Evolutionary conservation across 2,113 vertebrate genomes (phyloP), one percentile per base, ranked within the genome.

Genomic region (Pygoscelis antarcticus): DNA sequence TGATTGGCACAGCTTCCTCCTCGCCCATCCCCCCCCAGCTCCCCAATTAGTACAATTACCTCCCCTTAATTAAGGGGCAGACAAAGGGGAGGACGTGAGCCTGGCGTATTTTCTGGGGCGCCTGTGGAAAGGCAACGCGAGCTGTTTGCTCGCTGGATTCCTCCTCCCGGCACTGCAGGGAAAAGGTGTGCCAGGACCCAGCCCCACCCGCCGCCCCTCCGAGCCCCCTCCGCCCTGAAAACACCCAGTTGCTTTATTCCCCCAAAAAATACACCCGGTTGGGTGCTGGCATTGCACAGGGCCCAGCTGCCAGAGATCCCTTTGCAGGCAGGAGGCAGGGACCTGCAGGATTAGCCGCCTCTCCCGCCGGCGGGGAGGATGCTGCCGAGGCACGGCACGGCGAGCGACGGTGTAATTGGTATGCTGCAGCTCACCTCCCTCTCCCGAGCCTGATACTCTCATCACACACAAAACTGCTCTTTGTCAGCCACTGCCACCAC

Each of bases 401-500:
- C 49, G 32, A 87, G 80, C 71, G 23, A 42, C 32, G 65, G 76
- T 80, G 84, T 81, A 27, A 93, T 58, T 95, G 90, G 93, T 96
- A 93, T 95, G 92, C 97, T 66, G 90, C 94, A n/a, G 58, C 82
- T 97, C 88, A 79, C 81, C 86, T 89, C 94, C 69, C 85, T 95
- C 91, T 54, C 65, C 88, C 78, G 20, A 97, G 93, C 57, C 96
- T 47, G 84, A 88, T 58, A 61, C 64, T 82, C 76, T 96, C 90
- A 70, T 84, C 96, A 90, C 94, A 96, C 94, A 95, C 72, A 69
- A 87, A 97, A 90, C 92, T 89, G 92, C 82, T 95, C 93, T 96
- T 93, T 98, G 92, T 95, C 95, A 95, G 94, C 83, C 74, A 69
- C 64, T 58, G 76, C 86, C 86, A 68, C 86, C 64, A 9, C 77